Percentiles rank a stretch among this genome's conserved stretches.
Evolutionary conservation across 1,140 invertebrate species (phyloP).

Genomic region (Gonioctena quinquepunctata): DNA sequence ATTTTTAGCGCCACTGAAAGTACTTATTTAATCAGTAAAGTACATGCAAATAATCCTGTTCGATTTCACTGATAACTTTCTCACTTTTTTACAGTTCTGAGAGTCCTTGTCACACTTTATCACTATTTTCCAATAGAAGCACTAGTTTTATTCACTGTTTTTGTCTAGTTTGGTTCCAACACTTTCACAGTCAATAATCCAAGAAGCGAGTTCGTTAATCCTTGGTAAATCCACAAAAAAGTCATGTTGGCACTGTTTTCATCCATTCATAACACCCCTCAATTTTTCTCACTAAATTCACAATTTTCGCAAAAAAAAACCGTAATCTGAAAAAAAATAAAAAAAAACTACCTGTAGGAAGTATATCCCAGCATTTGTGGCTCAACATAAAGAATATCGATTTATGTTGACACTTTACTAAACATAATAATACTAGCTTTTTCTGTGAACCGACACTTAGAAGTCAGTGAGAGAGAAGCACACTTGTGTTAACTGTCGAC

Average conservation of each 20-base stretch:
- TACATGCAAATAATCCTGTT: too few relatives aligned
- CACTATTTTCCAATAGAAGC: too few relatives aligned
- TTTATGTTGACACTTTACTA: conserved; percentile 1
- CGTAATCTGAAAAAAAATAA: conserved; percentile 20
- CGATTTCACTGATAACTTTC: too few relatives aligned
- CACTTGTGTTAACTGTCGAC: background rate
- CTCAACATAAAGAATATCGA: conserved; percentile 52
- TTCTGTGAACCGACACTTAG: background rate
- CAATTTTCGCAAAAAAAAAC: conserved; percentile 22
- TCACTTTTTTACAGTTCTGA: too few relatives aligned
- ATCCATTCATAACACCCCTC: conserved; percentile 3
- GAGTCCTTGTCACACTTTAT: too few relatives aligned
- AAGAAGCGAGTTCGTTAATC: too few relatives aligned
- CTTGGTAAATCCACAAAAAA: background rate
- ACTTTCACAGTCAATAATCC: too few relatives aligned
- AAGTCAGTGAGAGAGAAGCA: background rate
- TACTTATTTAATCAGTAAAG: too few relatives aligned
- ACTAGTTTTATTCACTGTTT: too few relatives aligned
- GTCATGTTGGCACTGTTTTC: background rate
- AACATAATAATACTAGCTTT: background rate
- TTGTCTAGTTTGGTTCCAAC: too few relatives aligned
- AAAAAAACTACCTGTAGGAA: conserved; percentile 52
- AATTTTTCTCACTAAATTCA: background rate
- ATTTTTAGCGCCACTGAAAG: too few relatives aligned
- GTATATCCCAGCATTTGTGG: conserved; percentile 57